A percentile compares a stretch with the other conserved stretches of the same genome.
Conservation (phyloP, 2,888 invertebrate species). For the Archips crataeganus region DNA sequence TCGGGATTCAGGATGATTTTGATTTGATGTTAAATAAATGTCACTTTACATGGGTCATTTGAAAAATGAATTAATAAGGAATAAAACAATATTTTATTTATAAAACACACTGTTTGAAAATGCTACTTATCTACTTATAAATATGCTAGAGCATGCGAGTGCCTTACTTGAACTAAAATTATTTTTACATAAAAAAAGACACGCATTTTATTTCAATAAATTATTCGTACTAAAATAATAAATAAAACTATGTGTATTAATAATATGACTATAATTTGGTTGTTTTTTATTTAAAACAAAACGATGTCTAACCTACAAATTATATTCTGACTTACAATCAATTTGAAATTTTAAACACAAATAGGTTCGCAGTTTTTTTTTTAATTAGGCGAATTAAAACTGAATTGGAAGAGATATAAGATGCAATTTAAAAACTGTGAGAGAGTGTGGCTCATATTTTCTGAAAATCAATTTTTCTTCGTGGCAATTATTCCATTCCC, state of each 20-base stretch:
- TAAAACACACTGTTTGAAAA: constrained; percentile 72
- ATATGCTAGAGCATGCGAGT: constrained; percentile 50
- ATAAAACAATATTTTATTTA: constrained; percentile 62
- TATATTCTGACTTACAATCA: constrained; percentile 10
- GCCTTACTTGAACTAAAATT: constrained; percentile 45
- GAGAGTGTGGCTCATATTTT: too few species aligned
- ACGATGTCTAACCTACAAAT: background rate
- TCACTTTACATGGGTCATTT: background rate
- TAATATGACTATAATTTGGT: constrained; percentile 37
- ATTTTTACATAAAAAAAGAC: constrained; percentile 49
- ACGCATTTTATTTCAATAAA: constrained; percentile 40
- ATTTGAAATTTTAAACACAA: background rate
- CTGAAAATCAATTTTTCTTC: too few species aligned
- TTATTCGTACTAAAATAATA: constrained; percentile 39
- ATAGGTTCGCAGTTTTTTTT: background rate
- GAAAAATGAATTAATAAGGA: constrained; percentile 44
- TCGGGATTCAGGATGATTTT: too few species aligned
- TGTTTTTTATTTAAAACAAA: constrained; percentile 28
- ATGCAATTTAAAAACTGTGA: background rate
- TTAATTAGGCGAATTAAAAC: background rate
- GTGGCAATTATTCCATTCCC: too few species aligned
- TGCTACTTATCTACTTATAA: constrained; percentile 48
- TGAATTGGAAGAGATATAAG: background rate
- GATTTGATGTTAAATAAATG: too few species aligned
- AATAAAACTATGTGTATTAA: constrained; percentile 41